phyloP scores from a whole-genome alignment of 1,140 invertebrate genomes.

The Drosophila athabasca region DNA sequence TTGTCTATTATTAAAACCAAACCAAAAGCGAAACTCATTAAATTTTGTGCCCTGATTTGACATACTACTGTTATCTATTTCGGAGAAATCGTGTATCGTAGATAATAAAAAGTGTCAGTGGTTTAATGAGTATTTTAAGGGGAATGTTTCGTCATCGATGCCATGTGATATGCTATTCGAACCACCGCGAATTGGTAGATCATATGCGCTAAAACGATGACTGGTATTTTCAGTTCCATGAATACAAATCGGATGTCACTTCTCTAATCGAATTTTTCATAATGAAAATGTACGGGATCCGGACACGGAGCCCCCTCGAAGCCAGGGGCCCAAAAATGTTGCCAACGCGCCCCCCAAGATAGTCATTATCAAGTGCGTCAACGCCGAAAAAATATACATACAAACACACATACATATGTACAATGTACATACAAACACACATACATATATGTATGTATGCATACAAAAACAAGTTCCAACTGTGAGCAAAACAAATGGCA shows the following conservation, averaged over 20 bases:
- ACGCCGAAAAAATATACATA: background rate
- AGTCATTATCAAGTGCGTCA: constrained; percentile 54
- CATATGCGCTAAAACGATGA: constrained; percentile 16
- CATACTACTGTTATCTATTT: background rate
- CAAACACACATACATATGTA: too few species aligned
- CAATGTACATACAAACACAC: too few species aligned
- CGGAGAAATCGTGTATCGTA: constrained; percentile 2
- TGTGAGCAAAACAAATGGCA: constrained; percentile 34
- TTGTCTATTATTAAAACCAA: too few species aligned
- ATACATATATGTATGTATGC: too few species aligned
- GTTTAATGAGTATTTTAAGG: too few species aligned
- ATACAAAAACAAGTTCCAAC: constrained; percentile 26
- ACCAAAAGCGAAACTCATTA: too few species aligned
- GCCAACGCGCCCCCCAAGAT: background rate
- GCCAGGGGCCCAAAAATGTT: background rate
- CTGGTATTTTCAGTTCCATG: background rate
- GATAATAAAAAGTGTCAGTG: background rate
- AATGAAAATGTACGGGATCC: constrained; percentile 6
- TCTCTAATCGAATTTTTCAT: constrained; percentile 21
- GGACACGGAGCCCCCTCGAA: constrained; percentile 8
- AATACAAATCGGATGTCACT: constrained; percentile 5
- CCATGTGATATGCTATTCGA: constrained; percentile 3
- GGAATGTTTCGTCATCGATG: background rate
- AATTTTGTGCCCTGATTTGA: too few species aligned
- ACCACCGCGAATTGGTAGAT: background rate